A percentile compares a stretch with the other conserved stretches of the same genome.
Evolutionary conservation across 2,113 vertebrate species (phyloP).

Genomic region (Hemiscyllium ocellatum): DNA sequence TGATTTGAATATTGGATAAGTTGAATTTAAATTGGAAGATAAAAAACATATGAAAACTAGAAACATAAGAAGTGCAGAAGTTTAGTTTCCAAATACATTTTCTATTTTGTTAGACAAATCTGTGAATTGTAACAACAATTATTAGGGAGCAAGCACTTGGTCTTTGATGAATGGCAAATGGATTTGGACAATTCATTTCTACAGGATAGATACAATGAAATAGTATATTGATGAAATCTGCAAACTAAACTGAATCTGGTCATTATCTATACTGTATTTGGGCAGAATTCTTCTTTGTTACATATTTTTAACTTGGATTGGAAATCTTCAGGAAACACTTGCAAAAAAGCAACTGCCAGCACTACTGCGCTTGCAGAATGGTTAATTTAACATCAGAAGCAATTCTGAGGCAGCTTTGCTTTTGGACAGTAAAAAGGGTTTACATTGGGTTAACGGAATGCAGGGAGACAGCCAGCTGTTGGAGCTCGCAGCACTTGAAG

Average conservation of each 20-base stretch:
- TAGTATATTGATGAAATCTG: not conserved
- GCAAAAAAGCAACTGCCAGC: not conserved
- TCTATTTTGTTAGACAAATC: not conserved
- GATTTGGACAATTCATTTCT: not conserved
- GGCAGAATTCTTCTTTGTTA: not conserved
- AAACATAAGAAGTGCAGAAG: not conserved
- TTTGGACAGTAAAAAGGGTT: slow-evolving; percentile 35
- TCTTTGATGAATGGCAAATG: slow-evolving; percentile 1
- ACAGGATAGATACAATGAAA: not conserved
- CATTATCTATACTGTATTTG: not conserved
- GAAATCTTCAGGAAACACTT: not conserved
- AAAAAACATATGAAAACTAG: not conserved
- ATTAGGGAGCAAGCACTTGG: not conserved
- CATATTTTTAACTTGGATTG: not conserved
- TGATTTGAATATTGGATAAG: not conserved
- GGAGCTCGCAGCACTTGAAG: slow-evolving; percentile 32
- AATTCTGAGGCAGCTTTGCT: slow-evolving; percentile 35
- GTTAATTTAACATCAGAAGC: slow-evolving; percentile 37
- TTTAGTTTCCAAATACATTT: not conserved
- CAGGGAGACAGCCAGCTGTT: slow-evolving; percentile 46
- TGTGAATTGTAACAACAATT: not conserved
- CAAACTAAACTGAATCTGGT: not conserved
- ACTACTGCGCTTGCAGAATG: not conserved
- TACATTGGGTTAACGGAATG: slow-evolving; percentile 39
- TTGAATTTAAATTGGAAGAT: slow-evolving; percentile 22